Evolutionary conservation across 1,140 invertebrate genomes (phyloP), one percentile per base, ranked within the genome.

Genomic region (Pseudachorutes palmiensis): DNA sequence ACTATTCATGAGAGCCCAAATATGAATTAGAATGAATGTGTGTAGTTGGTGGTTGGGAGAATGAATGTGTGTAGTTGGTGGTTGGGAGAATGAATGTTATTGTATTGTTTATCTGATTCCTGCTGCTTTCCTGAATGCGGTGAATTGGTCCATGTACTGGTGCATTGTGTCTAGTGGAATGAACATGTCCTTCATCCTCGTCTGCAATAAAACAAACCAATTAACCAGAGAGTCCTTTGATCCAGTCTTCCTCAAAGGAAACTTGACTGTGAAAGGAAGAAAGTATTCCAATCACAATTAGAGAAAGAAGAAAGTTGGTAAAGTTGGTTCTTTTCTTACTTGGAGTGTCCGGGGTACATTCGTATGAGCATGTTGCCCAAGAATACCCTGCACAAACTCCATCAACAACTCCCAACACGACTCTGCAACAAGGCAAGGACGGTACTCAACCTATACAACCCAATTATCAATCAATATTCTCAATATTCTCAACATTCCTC

Each of bases 131-230:
- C 91, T 82, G 75, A 92, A 93, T 62, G 88, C 86, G 71, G 87
- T 90, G 78, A 97, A 97, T 76, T 96, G 91, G 78, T 97, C 93
- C 75, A 97, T 83, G 79, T 98, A 98, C 76, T 97, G 94, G 69
- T 92, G 88, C 61, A 97, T 89, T 0, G 92, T 96, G 77, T 97
- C 93, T 70, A 92, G 86, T 0, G 91, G 90, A 63, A 88, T 86
- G 77, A 94, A 96, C 57, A 93, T 82, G 19, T 94, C 89, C 75
- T 92, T 92, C 84, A 90, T 87, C 70, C 87, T 83, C 70, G 82
- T 85, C 76, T 91, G 82, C 0, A 90, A 75, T 65, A 78, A 74
- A 29, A 81, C 65, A 83, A 83, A 71, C 81, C 32, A 31, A 24
- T 9, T 24, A 62, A 61, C 31, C 26, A 63, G 32, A 29, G 33